Evolutionary conservation across 92 coral and sea anemone species (phyloP).

Genomic region (Metridium senile): DNA sequence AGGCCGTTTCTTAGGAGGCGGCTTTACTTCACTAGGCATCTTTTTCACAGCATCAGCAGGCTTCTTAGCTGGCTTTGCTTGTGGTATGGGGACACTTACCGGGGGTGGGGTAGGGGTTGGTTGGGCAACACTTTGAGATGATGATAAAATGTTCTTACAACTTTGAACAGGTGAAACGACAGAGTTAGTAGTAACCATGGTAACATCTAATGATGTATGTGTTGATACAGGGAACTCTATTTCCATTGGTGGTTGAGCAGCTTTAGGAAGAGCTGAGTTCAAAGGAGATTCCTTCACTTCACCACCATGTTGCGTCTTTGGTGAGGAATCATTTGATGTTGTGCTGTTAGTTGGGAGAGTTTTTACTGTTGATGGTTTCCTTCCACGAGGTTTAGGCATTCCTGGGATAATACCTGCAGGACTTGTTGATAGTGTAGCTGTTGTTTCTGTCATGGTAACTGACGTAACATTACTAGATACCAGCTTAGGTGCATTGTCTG

Average conservation of each 20-base stretch:
- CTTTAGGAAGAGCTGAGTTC: conserved; percentile 26
- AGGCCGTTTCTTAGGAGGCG: conserved; percentile 64
- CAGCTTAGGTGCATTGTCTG: conserved; percentile 46
- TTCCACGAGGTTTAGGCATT: conserved; percentile 81
- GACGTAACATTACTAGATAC: conserved; percentile 19
- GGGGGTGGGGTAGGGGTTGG: conserved; percentile 43
- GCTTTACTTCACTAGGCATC: conserved; percentile 18
- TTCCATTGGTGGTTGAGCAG: conserved; percentile 25
- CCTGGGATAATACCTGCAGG: neutral
- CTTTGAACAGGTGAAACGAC: conserved; percentile 4
- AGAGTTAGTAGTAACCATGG: conserved; percentile 3
- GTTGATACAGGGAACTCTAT: conserved; percentile 36
- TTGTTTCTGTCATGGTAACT: conserved; percentile 3
- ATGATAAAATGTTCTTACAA: conserved; percentile 32
- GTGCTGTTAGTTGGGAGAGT: conserved; percentile 28
- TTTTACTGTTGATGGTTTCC: conserved; percentile 83
- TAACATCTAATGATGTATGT: conserved; percentile 15
- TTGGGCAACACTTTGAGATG: conserved; percentile 28
- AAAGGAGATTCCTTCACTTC: conserved; percentile 11
- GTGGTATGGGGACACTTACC: conserved; percentile 24
- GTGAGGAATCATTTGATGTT: conserved; percentile 6
- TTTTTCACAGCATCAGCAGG: conserved; percentile 21
- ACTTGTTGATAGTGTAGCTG: conserved; percentile 31
- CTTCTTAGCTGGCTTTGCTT: conserved; percentile 12
- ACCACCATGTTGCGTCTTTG: neutral